These are phyloP conservation scores for Ptyas mucosa DNA, from an alignment of 2,113 vertebrate genomes.

Conservation along the genomic window DNA sequence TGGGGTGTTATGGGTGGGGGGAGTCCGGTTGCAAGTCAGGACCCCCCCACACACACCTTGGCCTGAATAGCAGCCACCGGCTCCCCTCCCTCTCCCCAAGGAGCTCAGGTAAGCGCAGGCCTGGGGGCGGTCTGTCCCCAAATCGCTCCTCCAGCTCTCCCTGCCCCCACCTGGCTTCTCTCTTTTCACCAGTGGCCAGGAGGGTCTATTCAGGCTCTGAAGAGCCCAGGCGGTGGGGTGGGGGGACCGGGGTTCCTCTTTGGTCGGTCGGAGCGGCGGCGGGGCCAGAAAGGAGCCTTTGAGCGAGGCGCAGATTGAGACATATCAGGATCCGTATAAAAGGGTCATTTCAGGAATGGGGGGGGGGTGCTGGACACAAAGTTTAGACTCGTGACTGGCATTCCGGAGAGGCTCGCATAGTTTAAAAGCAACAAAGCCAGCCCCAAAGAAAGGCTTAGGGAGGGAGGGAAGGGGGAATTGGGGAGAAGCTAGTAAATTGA, in stretches of 20 bases:
- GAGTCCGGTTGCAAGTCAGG: not conserved
- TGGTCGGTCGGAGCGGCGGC: slow-evolving; percentile 67
- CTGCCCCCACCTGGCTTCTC: slow-evolving; percentile 69
- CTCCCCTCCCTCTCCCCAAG: slow-evolving; percentile 32
- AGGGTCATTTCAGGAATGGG: slow-evolving; percentile 99
- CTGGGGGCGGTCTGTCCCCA: slow-evolving; percentile 63
- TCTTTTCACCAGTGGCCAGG: not conserved
- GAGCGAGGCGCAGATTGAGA: slow-evolving; percentile 98
- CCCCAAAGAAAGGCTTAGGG: slow-evolving; percentile 58
- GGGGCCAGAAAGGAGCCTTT: slow-evolving; percentile 74
- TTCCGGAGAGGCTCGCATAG: slow-evolving; percentile 99
- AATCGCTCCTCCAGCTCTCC: slow-evolving; percentile 72
- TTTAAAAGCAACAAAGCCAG: slow-evolving; percentile 98
- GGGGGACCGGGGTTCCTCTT: not conserved
- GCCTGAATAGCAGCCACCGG: not conserved
- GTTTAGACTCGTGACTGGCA: slow-evolving; percentile 99
- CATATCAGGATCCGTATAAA: slow-evolving; percentile 98
- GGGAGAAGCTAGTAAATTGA: slow-evolving; percentile 91
- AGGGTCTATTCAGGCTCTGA: not conserved
- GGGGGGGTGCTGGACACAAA: slow-evolving; percentile 97
- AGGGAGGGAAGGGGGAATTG: slow-evolving; percentile 82
- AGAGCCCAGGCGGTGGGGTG: not conserved
- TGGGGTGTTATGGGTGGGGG: not conserved
- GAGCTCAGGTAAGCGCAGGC: slow-evolving; percentile 69
- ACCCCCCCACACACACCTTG: not conserved